These are phyloP conservation scores for Clanis bilineata DNA, from an alignment of 2,888 invertebrate genomes.

Conservation along the genomic window DNA sequence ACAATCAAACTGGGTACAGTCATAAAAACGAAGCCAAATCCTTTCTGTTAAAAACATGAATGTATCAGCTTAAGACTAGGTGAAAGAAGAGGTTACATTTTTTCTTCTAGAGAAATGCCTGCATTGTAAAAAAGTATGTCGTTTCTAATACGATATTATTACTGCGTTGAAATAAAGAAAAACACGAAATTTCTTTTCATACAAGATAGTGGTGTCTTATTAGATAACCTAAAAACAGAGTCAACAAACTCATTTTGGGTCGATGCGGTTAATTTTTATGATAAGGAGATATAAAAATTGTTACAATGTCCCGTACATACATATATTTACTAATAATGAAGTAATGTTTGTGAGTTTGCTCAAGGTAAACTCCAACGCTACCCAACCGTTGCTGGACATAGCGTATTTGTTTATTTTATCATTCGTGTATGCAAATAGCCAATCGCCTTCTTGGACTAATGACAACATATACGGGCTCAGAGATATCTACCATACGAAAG, in stretches of 20 bases:
- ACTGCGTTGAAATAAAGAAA: background rate
- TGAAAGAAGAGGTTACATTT: no score
- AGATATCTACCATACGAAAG: no score
- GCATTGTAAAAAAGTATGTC: no score
- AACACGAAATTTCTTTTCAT: background rate
- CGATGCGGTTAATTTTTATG: constrained; percentile 4
- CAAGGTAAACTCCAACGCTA: background rate
- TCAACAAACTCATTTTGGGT: constrained; percentile 9
- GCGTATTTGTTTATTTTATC: background rate
- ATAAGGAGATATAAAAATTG: constrained; percentile 5
- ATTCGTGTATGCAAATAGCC: background rate
- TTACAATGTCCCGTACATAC: background rate
- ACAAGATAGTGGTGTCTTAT: background rate
- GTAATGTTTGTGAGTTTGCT: background rate
- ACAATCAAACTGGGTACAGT: no score
- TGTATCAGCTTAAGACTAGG: no score
- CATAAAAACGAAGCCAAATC: no score
- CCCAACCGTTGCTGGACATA: background rate
- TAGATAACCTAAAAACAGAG: constrained; percentile 11
- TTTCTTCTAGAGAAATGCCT: no score
- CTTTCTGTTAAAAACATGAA: no score
- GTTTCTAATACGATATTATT: background rate
- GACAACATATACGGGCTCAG: background rate
- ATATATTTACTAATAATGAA: background rate
- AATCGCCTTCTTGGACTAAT: background rate